These are phyloP conservation scores for Tarsius wallacei DNA, from an alignment of 2,797 vertebrate species.

Conservation along the genomic window DNA sequence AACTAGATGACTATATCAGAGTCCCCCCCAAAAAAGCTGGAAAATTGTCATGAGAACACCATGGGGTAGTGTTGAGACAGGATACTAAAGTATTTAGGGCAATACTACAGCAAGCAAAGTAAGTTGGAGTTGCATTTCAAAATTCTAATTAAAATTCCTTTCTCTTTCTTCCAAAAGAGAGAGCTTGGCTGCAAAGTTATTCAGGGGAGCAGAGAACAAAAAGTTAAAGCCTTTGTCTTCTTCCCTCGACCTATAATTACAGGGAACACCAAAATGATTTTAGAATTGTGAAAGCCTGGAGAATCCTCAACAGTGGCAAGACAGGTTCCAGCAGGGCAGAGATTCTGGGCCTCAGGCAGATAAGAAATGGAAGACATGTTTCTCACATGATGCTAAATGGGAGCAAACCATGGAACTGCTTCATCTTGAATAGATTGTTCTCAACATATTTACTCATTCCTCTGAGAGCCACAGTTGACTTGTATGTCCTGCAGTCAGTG, in stretches of 20 bases:
- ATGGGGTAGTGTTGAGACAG: accelerated
- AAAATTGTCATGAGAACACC: not conserved
- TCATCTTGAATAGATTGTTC: not conserved
- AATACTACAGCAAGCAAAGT: not conserved
- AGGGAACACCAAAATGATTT: not conserved
- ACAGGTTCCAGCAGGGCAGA: not conserved
- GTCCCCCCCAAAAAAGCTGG: not conserved
- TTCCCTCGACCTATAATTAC: slow-evolving; percentile 48
- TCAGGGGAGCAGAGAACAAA: slow-evolving; percentile 23
- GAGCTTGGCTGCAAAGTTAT: not conserved
- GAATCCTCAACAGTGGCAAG: not conserved
- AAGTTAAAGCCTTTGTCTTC: not conserved
- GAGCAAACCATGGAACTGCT: not conserved
- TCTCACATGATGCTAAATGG: not conserved
- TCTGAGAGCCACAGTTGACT: not conserved
- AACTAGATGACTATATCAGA: not conserved
- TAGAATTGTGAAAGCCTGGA: not conserved
- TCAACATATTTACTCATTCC: not conserved
- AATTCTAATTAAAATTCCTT: slow-evolving; percentile 47
- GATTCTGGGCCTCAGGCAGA: not conserved
- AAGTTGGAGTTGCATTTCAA: slow-evolving; percentile 33
- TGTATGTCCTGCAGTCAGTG: not conserved
- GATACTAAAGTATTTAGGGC: not conserved
- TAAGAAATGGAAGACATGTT: not conserved
- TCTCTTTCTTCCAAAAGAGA: slow-evolving; percentile 30